A percentile compares a stretch with the other conserved stretches of the same genome.
These are phyloP conservation scores for Hydractinia echinata DNA, from an alignment of 30 jellyfish, hydroid and myxozoan species.

Conservation along the genomic window DNA sequence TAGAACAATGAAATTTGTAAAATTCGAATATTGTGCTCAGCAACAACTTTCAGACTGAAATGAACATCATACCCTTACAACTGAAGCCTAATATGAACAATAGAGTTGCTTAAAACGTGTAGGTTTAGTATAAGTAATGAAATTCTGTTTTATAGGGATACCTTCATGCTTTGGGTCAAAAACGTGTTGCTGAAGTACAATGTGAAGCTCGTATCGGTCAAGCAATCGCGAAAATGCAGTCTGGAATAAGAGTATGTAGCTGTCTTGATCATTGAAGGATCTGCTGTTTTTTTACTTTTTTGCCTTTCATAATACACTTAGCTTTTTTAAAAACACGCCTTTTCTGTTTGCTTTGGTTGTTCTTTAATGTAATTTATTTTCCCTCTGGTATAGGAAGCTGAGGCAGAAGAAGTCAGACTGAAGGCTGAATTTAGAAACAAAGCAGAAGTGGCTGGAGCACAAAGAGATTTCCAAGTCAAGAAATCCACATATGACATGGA, in stretches of 20 bases:
- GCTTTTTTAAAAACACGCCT: background rate
- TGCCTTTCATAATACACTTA: background rate
- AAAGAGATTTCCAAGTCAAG: conserved; percentile 71
- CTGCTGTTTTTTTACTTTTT: background rate
- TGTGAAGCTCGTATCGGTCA: conserved; percentile 88
- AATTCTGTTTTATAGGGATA: conserved; percentile 48
- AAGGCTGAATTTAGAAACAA: conserved; percentile 71
- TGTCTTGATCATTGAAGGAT: background rate
- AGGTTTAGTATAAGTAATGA: too few relatives aligned
- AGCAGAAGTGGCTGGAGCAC: conserved; percentile 73
- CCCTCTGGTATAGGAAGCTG: conserved; percentile 51
- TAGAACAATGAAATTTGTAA: too few relatives aligned
- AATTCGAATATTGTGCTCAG: too few relatives aligned
- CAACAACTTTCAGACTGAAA: too few relatives aligned
- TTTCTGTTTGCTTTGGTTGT: background rate
- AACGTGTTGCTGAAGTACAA: conserved; percentile 86
- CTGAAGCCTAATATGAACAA: too few relatives aligned
- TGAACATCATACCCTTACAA: too few relatives aligned
- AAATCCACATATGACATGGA: conserved; percentile 82
- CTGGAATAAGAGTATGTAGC: conserved; percentile 66
- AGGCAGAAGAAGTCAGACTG: conserved; percentile 79
- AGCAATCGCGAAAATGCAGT: conserved; percentile 86
- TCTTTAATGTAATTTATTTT: background rate
- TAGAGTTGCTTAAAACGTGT: too few relatives aligned
- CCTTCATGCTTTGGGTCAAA: conserved; percentile 74